Percentiles rank a stretch among this genome's conserved stretches.
phyloP scores from a whole-genome alignment of 2,888 invertebrate species.

The Dryomyza anilis region DNA sequence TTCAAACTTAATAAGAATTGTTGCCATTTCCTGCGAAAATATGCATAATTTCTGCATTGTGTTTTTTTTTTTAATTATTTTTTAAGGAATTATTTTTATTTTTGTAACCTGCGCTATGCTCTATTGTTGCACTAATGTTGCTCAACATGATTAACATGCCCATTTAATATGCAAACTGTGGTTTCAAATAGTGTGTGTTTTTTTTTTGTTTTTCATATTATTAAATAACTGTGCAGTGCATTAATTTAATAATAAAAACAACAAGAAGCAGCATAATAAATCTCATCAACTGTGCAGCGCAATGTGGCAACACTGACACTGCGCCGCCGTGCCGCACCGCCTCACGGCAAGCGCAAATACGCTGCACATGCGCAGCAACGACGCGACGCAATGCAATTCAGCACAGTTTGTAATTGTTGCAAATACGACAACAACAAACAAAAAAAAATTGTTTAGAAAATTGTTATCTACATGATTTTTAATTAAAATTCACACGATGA shows the following conservation, averaged over 20 bases:
- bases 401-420: neutral
- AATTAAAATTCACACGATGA: constrained; percentile 58
- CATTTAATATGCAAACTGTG: neutral
- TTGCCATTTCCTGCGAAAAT: constrained; percentile 5
- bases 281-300: neutral
- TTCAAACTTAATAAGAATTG: too few relatives aligned
- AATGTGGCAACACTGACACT: neutral
- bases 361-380: neutral
- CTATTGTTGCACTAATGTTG: constrained; percentile 10
- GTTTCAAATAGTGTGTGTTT: neutral
- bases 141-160: neutral
- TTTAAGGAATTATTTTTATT: neutral
- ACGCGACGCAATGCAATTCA: neutral
- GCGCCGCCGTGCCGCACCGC: neutral
- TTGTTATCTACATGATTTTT: constrained; percentile 40
- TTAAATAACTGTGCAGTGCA: constrained; percentile 1
- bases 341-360: neutral
- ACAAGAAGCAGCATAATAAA: neutral
- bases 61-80: neutral
- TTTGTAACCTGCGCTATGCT: neutral
- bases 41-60: neutral
- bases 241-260: neutral
- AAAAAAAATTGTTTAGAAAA: constrained; percentile 27
- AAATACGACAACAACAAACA: neutral
- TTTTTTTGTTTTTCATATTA: constrained; percentile 21